Base-by-base conservation (phyloP, 2,797 vertebrate genomes). In the Periophthalmus magnuspinnatus region DNA sequence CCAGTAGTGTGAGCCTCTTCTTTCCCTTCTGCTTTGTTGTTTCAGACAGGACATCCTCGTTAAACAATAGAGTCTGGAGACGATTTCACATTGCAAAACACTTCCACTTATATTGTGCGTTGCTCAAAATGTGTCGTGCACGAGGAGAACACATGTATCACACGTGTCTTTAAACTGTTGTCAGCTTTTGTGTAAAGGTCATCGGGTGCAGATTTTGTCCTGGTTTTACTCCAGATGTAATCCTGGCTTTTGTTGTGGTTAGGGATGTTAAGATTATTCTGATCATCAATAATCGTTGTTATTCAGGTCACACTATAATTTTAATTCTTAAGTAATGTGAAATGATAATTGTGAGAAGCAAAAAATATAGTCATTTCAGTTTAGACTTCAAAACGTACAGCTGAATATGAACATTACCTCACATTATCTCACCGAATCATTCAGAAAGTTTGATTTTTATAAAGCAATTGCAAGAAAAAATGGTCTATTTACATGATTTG, bases 41-140 rank as follows among this genome's bases (percentile, higher is more conserved):
- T 50, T 78, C 75, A 80, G 81, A 89, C 88, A 86, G 88, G 87
- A 91, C 77, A 83, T 90, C 86, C 90, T 90, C 81, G 76, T 34
- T 78, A 24, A 79, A 81, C 85, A 81, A 85, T 81, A 88, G 78
- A 80, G 77, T 78, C 89, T 83, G 75, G 65, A 48, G 67, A 22
- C 71, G 8, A 45, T 68, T 77, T 76, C 33, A 24, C 28, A 14
- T 58, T 33, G 69, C 28, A 24, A 57, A 78, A 45, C 74, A 38
- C 47, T 62, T 33, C 24, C n/a, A 32, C 0, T 8, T 63, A 54
- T 24, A 63, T 56, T 77, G 21, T 64, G 66, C 14, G 50, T 64
- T 73, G 54, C 47, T 11, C 73, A 67, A 78, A 77, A 38, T 74
- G 70, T 6, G 47, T 56, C 28, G 14, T 61, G 41, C 41, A 11